Percentiles rank a stretch among this genome's conserved stretches.
These are phyloP conservation scores for Caenorhabditis sp. DNA, from an alignment of 2,888 invertebrate genomes.

Conservation along the genomic window DNA sequence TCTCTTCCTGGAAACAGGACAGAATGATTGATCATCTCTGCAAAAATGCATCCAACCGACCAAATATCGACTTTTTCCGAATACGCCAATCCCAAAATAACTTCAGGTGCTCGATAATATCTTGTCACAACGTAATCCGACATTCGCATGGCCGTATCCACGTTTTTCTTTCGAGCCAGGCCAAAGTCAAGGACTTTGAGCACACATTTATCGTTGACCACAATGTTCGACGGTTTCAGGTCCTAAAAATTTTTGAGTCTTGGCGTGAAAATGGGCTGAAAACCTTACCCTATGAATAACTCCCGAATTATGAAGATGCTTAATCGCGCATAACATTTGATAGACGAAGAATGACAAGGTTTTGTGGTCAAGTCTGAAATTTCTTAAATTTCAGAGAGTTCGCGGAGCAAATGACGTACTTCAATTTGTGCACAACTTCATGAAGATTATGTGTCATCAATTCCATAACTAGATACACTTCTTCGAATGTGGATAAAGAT, in stretches of 20 bases:
- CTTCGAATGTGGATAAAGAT: constrained; percentile 95
- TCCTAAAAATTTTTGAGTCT: constrained; percentile 77
- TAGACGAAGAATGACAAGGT: constrained; percentile 98
- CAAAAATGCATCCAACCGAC: constrained; percentile 86
- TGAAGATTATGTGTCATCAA: constrained; percentile 58
- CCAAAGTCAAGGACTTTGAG: constrained; percentile 99
- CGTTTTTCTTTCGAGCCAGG: constrained; percentile 84
- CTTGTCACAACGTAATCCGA: constrained; percentile 86
- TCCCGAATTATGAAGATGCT: constrained; percentile 97
- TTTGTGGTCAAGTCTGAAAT: constrained; percentile 86
- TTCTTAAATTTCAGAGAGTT: background rate
- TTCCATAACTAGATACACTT: constrained; percentile 96
- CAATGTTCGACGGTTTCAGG: constrained; percentile 98
- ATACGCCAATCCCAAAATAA: constrained; percentile 85
- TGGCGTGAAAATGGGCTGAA: background rate
- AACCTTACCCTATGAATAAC: constrained; percentile 71
- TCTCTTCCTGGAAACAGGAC: constrained; percentile 98
- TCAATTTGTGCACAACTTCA: constrained; percentile 46
- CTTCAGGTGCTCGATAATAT: constrained; percentile 98
- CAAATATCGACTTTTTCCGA: constrained; percentile 82
- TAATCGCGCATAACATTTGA: constrained; percentile 99
- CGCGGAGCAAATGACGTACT: constrained; percentile 17
- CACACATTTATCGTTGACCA: constrained; percentile 98
- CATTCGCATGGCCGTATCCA: constrained; percentile 89
- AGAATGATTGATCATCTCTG: constrained; percentile 97